Percentiles rank a stretch among this genome's conserved stretches.
These are phyloP conservation scores for Cotesia vestalis DNA, from an alignment of 1,140 invertebrate genomes.

Conservation along the genomic window DNA sequence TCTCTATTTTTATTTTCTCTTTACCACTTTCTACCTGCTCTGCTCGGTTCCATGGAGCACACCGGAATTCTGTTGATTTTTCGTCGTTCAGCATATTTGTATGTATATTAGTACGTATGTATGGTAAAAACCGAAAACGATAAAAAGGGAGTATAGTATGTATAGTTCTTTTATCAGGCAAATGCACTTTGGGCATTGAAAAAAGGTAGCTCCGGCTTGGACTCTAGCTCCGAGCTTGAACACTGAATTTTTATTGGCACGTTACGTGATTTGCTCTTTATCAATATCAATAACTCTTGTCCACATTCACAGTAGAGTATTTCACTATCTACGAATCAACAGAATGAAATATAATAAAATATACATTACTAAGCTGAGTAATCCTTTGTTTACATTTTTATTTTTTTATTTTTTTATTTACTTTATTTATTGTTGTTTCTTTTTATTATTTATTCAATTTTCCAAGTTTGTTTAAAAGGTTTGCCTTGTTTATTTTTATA, in stretches of 20 bases:
- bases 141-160: not conserved
- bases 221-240: not conserved
- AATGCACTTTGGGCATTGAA: slow-evolving; percentile 6
- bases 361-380: too few relatives aligned
- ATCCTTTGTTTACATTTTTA: too few relatives aligned
- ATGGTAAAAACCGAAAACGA: not conserved
- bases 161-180: not conserved
- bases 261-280: slow-evolving; percentile 17
- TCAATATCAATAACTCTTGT: not conserved
- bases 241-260: slow-evolving; percentile 7
- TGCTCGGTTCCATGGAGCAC: too few relatives aligned
- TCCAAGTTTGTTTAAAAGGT: not conserved
- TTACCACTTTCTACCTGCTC: not conserved
- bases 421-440: not conserved
- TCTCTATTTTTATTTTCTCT: slow-evolving; percentile 8
- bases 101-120: not conserved
- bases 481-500: not conserved
- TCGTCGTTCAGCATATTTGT: not conserved
- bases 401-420: not conserved
- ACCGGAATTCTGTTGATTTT: not conserved
- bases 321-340: too few relatives aligned
- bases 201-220: not conserved
- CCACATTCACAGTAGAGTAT: too few relatives aligned
- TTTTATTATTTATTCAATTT: not conserved
- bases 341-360: too few relatives aligned